These are phyloP conservation scores for Coregonus sp. DNA, from an alignment of 2,797 vertebrate species.

Conservation along the genomic window DNA sequence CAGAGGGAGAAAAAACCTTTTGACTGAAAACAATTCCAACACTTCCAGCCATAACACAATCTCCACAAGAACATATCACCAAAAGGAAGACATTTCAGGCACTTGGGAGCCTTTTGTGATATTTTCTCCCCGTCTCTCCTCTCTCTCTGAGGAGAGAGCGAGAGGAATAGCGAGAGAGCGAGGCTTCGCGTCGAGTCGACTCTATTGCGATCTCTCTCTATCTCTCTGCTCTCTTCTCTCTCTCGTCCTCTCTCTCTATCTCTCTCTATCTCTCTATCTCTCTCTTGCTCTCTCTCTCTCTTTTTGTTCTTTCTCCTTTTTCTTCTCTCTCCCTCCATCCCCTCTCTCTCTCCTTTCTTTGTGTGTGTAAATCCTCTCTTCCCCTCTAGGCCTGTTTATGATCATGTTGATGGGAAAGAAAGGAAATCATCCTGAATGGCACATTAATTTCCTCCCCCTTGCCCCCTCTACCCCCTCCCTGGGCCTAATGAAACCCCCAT, in stretches of 20 bases:
- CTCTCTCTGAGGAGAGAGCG: too few species aligned
- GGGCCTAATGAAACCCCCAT: slow-evolving; percentile 76
- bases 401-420: slow-evolving; percentile 81
- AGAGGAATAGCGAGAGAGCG: too few species aligned
- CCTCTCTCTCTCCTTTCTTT: slow-evolving; percentile 52
- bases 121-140: not conserved
- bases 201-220: too few species aligned
- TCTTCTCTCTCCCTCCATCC: too few species aligned
- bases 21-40: slow-evolving; percentile 73
- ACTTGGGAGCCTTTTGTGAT: slow-evolving; percentile 73
- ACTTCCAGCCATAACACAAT: slow-evolving; percentile 75
- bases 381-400: slow-evolving; percentile 74
- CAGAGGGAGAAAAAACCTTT: slow-evolving; percentile 63
- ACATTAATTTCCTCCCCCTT: slow-evolving; percentile 78
- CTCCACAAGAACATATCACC: slow-evolving; percentile 67
- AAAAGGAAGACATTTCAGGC: slow-evolving; percentile 77
- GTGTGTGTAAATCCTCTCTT: slow-evolving; percentile 77
- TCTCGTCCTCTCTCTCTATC: too few species aligned
- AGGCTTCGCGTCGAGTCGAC: too few species aligned
- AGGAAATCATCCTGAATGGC: slow-evolving; percentile 80
- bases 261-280: too few species aligned
- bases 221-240: not conserved
- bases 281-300: too few species aligned
- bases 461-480: slow-evolving; percentile 49
- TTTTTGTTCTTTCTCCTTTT: too few species aligned